These are phyloP conservation scores for Sabatieria punctata DNA, from an alignment of 2,888 invertebrate genomes.

Conservation along the genomic window DNA sequence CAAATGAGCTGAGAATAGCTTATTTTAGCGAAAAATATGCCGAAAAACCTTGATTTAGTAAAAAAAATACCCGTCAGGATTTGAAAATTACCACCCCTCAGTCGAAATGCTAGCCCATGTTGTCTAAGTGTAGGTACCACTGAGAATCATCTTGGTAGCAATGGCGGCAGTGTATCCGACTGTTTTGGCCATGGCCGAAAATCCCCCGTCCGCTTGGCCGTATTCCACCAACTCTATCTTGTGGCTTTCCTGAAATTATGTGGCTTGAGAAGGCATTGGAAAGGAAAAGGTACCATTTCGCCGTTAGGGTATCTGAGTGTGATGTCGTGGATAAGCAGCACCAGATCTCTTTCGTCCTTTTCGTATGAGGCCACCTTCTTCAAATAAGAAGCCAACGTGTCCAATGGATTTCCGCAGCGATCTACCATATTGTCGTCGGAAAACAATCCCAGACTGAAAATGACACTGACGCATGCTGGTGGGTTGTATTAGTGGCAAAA, in stretches of 20 bases:
- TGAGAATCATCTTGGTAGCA: conserved; percentile 88
- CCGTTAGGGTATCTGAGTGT: conserved; percentile 73
- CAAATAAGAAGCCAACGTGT: conserved; percentile 69
- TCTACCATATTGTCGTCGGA: conserved; percentile 65
- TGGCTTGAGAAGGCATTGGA: not conserved
- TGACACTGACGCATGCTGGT: not conserved
- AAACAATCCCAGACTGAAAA: conserved; percentile 54
- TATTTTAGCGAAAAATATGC: too few species aligned
- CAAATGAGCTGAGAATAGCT: too few species aligned
- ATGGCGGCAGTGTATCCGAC: conserved; percentile 87
- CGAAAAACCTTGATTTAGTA: too few species aligned
- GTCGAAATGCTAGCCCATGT: too few species aligned
- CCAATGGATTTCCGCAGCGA: conserved; percentile 59
- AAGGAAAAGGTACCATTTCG: conserved; percentile 12
- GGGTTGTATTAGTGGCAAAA: too few species aligned
- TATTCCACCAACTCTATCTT: conserved; percentile 65
- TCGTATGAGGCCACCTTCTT: conserved; percentile 25
- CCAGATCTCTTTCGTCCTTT: conserved; percentile 69
- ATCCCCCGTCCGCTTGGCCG: conserved; percentile 48
- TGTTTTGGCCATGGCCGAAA: conserved; percentile 88
- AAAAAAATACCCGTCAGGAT: too few species aligned
- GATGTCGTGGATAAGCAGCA: conserved; percentile 80
- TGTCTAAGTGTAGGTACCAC: too few species aligned
- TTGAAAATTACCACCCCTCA: too few species aligned
- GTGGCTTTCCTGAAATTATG: conserved; percentile 33